These are phyloP conservation scores for Epirrita christyi DNA, from an alignment of 2,888 invertebrate genomes.

Conservation along the genomic window DNA sequence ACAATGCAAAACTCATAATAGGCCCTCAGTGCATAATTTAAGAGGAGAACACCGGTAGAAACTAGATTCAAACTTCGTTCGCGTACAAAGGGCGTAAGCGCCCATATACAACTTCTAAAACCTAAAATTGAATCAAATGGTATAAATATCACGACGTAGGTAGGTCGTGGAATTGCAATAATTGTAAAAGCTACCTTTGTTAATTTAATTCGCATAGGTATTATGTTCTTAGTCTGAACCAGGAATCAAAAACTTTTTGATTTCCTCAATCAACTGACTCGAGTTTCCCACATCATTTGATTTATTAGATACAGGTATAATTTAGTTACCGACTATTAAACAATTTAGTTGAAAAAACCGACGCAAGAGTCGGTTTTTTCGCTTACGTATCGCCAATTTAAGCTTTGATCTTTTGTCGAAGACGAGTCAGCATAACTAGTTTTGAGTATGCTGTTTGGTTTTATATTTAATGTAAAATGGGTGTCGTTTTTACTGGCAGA, in stretches of 20 bases:
- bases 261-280: conserved; percentile 8
- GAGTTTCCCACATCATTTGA: neutral
- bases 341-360: conserved; percentile 4
- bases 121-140: no score
- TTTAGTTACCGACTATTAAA: neutral
- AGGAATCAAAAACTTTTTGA: neutral
- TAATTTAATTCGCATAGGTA: neutral
- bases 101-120: neutral
- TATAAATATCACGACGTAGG: neutral
- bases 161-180: neutral
- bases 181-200: neutral
- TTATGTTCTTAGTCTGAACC: conserved; percentile 6
- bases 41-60: no score
- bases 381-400: conserved; percentile 4
- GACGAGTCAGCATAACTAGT: neutral
- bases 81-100: no score
- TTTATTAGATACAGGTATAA: neutral
- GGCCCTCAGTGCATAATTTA: no score
- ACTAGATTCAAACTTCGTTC: no score
- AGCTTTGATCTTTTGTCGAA: conserved; percentile 4
- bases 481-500: no score
- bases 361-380: neutral
- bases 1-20: no score
- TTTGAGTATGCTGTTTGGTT: no score
- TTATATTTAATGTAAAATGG: no score